phyloP scores from a whole-genome alignment of 1,140 invertebrate genomes.

The Conus ventricosus region DNA sequence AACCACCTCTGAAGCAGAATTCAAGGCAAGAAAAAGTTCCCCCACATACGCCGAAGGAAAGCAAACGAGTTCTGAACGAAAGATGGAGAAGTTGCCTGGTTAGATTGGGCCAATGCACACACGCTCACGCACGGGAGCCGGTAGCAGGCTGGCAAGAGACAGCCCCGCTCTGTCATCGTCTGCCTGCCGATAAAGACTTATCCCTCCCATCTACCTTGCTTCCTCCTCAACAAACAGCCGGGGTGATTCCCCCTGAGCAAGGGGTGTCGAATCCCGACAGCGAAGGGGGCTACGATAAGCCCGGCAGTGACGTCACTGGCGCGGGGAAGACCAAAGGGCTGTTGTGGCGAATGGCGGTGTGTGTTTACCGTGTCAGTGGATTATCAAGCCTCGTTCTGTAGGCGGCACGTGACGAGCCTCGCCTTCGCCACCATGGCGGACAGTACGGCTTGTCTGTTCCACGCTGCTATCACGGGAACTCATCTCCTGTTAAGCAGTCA shows the following conservation, averaged over 20 bases:
- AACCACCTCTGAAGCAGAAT: no score
- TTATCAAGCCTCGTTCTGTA: neutral
- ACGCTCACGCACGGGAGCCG: no score
- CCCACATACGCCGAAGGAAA: no score
- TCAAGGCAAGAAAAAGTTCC: no score
- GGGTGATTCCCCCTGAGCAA: conserved; percentile 8
- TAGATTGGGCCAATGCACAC: no score
- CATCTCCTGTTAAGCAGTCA: neutral
- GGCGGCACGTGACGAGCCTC: neutral
- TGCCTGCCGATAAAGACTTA: neutral
- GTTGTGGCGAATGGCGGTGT: neutral
- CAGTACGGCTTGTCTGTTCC: neutral
- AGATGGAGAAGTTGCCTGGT: no score
- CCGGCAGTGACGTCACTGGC: conserved; percentile 8
- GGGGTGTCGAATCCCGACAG: neutral
- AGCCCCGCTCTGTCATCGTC: neutral
- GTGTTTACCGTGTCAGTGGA: conserved; percentile 13
- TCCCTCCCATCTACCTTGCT: conserved; percentile 1
- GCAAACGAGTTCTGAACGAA: no score
- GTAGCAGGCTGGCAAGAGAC: neutral
- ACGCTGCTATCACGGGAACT: neutral
- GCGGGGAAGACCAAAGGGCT: conserved; percentile 1
- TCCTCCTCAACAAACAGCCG: neutral
- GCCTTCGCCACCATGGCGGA: neutral
- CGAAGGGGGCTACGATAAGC: conserved; percentile 18